Evolutionary conservation across 1,140 invertebrate species (phyloP).

Genomic region (Planococcus citri): DNA sequence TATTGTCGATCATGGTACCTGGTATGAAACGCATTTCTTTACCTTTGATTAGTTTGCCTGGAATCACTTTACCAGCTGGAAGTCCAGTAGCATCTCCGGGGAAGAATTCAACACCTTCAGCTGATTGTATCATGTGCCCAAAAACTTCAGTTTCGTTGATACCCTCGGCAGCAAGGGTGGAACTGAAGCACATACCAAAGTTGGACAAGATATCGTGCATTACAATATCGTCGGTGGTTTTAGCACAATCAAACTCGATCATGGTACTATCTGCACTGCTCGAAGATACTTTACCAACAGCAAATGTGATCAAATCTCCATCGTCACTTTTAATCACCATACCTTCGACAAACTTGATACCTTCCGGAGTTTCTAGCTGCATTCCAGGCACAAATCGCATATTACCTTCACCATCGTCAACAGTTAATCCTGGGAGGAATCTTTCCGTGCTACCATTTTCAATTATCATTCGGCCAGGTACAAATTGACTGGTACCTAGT

Average conservation of each 20-base stretch:
- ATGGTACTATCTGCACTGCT: conserved; percentile 29
- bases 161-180: conserved; percentile 21
- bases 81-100: conserved; percentile 40
- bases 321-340: conserved; percentile 45
- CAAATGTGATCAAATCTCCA: conserved; percentile 38
- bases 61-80: conserved; percentile 46
- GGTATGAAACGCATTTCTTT: conserved; percentile 52
- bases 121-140: conserved; percentile 53
- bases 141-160: conserved; percentile 44
- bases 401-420: conserved; percentile 37
- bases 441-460: conserved; percentile 40
- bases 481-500: conserved; percentile 39
- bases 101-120: conserved; percentile 53
- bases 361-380: conserved; percentile 48
- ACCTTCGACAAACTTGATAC: conserved; percentile 51
- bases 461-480: conserved; percentile 50
- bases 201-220: conserved; percentile 25
- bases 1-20: conserved; percentile 49
- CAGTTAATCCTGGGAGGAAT: conserved; percentile 47
- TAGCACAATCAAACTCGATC: conserved; percentile 12
- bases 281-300: conserved; percentile 43
- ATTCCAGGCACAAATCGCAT: conserved; percentile 50
- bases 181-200: conserved; percentile 9
- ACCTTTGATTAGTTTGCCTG: conserved; percentile 48
- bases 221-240: conserved; percentile 22